Evolutionary conservation across 2,113 vertebrate species (phyloP), one percentile per base, ranked within the genome.

Genomic region (Lontra canadensis): DNA sequence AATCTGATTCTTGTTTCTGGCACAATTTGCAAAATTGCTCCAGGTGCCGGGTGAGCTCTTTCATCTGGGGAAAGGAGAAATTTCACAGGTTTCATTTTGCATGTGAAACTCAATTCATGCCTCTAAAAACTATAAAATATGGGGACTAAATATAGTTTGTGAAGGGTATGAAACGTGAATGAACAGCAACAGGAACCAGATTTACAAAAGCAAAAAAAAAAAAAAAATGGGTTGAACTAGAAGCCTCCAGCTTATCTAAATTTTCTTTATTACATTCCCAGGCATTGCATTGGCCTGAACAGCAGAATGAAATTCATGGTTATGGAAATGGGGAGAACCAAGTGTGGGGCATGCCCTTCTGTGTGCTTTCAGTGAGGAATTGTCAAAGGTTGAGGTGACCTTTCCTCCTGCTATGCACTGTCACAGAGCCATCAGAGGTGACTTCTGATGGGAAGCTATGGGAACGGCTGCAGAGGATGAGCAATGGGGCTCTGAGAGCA

Each of bases 271-370:
- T 94, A 97, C 84, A n/a, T 13, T 20, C 67, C 63, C 69, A 95
- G 80, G 57, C 83, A 23, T 55, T 63, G 57, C 85, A 29, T 55
- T 55, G 96, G 86, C 95, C 76, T 96, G 74, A 97, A 84, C 86
- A 97, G 94, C 61, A 97, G 86, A 96, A 83, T 97, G 83, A 76
- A 97, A 86, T 98, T 97, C 97, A 93, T 92, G 87, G 81, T 87
- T 88, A 80, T 44, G 69, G 97, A 97, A 98, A 97, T 67, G 85
- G n/a, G 31, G 87, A 96, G 95, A 98, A 90, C 29, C 49, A 95
- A 98, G 93, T 52, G 83, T 67, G 29, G 55, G 69, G 47, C 4
- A 0, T 89, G 49, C 81, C 94, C 65, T 97, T 97, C 94, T 44
- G 13, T 94, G 20, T 87, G 79, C 63, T 73, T 98, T 97, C 96